A percentile compares a stretch with the other conserved stretches of the same genome.
Conservation (phyloP, 2,888 invertebrate species). For the Clepsis dumicolana region DNA sequence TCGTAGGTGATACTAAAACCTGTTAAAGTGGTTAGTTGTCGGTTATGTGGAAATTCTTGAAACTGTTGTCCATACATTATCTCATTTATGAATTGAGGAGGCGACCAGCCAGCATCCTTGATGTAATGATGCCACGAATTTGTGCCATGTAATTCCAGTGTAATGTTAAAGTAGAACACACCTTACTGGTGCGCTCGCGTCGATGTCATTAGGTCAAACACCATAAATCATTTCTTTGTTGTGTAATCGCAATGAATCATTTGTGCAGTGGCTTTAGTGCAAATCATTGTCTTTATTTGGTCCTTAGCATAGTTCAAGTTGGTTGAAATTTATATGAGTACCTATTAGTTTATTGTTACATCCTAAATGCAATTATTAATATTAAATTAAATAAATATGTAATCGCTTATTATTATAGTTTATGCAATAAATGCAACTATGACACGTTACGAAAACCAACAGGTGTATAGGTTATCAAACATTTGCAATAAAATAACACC, state of each 20-base stretch:
- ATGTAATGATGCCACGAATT: conserved; percentile 38
- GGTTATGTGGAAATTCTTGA: conserved; percentile 57
- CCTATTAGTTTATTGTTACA: conserved; percentile 4
- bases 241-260: conserved; percentile 36
- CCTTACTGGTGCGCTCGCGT: conserved; percentile 29
- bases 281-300: conserved; percentile 32
- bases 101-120: conserved; percentile 50
- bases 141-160: conserved; percentile 15
- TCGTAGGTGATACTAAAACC: conserved; percentile 63
- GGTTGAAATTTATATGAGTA: conserved; percentile 7
- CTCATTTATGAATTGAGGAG: conserved; percentile 53
- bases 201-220: conserved; percentile 41
- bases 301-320: conserved; percentile 12
- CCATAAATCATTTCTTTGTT: conserved; percentile 36
- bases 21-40: conserved; percentile 57
- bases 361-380: background rate
- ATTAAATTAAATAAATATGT: no score
- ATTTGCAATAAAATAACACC: conserved; percentile 23
- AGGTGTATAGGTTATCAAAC: conserved; percentile 31
- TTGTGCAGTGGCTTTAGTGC: conserved; percentile 28
- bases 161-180: conserved; percentile 29
- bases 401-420: no score
- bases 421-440: background rate
- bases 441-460: conserved; percentile 11
- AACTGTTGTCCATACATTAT: conserved; percentile 55